phyloP scores from a whole-genome alignment of 2,113 vertebrate species.

The Oreochromis spilurus region DNA sequence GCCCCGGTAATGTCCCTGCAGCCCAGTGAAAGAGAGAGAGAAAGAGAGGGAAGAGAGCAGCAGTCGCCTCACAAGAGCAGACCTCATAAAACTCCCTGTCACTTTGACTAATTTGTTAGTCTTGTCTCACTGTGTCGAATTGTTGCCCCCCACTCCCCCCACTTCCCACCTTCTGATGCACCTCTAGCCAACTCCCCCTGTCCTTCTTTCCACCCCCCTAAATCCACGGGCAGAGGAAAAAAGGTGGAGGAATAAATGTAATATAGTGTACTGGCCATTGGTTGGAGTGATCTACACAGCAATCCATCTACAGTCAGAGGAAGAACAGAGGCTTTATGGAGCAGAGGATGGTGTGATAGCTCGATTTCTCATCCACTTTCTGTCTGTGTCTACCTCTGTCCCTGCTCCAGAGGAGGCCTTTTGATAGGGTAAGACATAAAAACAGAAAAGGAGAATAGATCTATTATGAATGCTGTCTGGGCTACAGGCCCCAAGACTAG shows the following conservation, averaged over 20 bases:
- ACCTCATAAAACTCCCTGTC: constrained; percentile 76
- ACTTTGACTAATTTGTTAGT: constrained; percentile 81
- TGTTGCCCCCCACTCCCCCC: constrained; percentile 34
- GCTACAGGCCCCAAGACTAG: background rate
- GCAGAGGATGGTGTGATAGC: constrained; percentile 65
- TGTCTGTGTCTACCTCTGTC: constrained; percentile 29
- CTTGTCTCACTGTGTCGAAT: constrained; percentile 73
- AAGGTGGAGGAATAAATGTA: constrained; percentile 67
- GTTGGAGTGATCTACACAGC: constrained; percentile 66
- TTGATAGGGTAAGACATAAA: constrained; percentile 32
- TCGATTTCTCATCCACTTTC: constrained; percentile 67
- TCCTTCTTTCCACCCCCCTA: constrained; percentile 38
- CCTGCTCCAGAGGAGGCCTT: constrained; percentile 33
- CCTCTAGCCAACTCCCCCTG: constrained; percentile 30
- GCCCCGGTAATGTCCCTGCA: constrained; percentile 12
- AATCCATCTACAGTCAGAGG: constrained; percentile 62
- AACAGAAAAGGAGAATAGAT: constrained; percentile 5
- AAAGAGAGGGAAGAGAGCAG: background rate
- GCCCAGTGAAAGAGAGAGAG: constrained; percentile 22
- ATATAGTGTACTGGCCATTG: constrained; percentile 66
- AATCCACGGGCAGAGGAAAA: constrained; percentile 7
- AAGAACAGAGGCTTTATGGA: constrained; percentile 72
- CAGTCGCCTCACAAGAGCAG: constrained; percentile 63
- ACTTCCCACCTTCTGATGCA: constrained; percentile 1
- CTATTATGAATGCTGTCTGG: constrained; percentile 20